These are phyloP conservation scores for Urechis unicinctus DNA, from an alignment of 2,888 invertebrate genomes.

Conservation along the genomic window DNA sequence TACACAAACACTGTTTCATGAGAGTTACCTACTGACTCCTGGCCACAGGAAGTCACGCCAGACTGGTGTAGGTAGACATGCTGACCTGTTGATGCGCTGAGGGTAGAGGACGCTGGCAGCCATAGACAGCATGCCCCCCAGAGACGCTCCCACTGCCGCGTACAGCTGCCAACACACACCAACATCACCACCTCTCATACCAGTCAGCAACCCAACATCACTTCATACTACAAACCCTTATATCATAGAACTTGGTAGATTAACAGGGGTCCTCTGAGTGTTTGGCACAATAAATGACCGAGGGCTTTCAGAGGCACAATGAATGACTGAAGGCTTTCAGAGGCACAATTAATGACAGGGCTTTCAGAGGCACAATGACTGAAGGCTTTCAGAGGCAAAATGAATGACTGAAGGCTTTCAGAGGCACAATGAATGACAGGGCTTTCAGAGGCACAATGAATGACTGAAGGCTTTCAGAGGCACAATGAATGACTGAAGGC, in stretches of 20 bases:
- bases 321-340: not conserved
- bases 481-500: not conserved
- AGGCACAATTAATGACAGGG: not conserved
- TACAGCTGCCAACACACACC: conserved; percentile 29
- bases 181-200: too few species aligned
- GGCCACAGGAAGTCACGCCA: not conserved
- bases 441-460: too few species aligned
- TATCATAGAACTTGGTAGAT: too few species aligned
- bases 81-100: conserved; percentile 39
- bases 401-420: not conserved
- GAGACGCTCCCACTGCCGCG: conserved; percentile 45
- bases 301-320: too few species aligned
- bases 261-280: too few species aligned
- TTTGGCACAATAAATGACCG: too few species aligned
- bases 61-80: not conserved
- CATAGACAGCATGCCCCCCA: conserved; percentile 47
- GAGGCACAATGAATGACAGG: not conserved
- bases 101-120: conserved; percentile 34
- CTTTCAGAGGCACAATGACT: too few species aligned
- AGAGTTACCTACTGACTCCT: not conserved
- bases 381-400: too few species aligned
- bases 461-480: too few species aligned
- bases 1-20: not conserved
- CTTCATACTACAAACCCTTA: too few species aligned
- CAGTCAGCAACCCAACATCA: too few species aligned